phyloP scores from a whole-genome alignment of 2,113 vertebrate species.

The Lasiurus cinereus region DNA sequence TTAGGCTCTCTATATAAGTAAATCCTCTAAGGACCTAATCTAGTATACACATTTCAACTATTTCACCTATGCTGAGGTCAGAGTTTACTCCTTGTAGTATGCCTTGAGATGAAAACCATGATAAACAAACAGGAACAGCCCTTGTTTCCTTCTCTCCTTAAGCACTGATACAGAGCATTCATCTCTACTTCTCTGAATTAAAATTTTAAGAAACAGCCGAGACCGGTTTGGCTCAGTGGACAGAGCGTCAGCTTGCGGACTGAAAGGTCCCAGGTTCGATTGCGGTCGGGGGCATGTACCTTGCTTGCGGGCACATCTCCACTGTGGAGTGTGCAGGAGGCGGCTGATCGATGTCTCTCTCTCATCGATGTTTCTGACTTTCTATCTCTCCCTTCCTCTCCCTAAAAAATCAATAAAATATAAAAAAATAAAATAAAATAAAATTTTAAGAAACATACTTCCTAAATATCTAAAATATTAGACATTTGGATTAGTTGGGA shows the following conservation, averaged over 20 bases:
- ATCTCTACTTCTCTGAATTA: neutral
- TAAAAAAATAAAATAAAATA: neutral
- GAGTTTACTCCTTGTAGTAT: neutral
- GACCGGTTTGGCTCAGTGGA: too few relatives aligned
- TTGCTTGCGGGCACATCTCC: too few relatives aligned
- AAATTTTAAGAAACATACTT: neutral
- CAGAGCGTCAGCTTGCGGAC: too few relatives aligned
- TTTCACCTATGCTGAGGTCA: neutral
- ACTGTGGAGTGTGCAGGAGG: too few relatives aligned
- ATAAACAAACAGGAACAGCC: neutral
- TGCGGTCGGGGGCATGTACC: too few relatives aligned
- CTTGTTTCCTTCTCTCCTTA: neutral
- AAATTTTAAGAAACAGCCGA: neutral
- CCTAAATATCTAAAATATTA: slow-evolving; percentile 1
- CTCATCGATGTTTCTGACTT: too few relatives aligned
- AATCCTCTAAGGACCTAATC: neutral
- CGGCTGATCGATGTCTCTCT: too few relatives aligned
- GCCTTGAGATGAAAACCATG: neutral
- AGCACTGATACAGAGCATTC: neutral
- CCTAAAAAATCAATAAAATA: too few relatives aligned
- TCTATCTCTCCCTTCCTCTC: too few relatives aligned
- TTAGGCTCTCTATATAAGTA: neutral
- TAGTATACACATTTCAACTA: neutral
- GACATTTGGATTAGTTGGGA: neutral
- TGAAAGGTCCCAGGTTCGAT: too few relatives aligned